Evolutionary conservation across 2,797 vertebrate species (phyloP).

Genomic region (Melopsittacus undulatus): DNA sequence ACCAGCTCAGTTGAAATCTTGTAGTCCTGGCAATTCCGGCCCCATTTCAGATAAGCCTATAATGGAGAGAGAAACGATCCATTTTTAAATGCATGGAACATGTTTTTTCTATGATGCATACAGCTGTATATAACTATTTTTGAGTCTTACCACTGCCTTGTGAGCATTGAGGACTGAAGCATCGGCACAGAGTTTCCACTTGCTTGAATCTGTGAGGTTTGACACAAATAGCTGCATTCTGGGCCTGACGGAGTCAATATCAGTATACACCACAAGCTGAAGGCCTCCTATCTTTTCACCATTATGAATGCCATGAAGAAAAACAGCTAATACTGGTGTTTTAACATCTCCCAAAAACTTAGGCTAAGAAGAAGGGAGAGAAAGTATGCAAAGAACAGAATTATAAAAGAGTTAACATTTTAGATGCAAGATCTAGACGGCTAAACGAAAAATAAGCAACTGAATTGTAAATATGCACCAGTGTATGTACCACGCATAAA

Average conservation of each 20-base stretch:
- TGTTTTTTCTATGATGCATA: background rate
- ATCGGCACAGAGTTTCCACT: conserved; percentile 84
- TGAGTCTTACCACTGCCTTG: conserved; percentile 81
- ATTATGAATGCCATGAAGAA: conserved; percentile 75
- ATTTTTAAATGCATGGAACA: background rate
- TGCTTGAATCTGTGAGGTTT: conserved; percentile 77
- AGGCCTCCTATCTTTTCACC: conserved; percentile 79
- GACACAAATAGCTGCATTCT: conserved; percentile 80
- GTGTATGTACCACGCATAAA: background rate
- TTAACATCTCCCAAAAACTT: conserved; percentile 76
- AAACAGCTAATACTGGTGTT: conserved; percentile 71
- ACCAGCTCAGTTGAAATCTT: conserved; percentile 72
- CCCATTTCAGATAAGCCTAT: conserved; percentile 83
- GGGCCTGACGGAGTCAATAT: conserved; percentile 52
- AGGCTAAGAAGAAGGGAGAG: conserved; percentile 55
- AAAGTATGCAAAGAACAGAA: background rate
- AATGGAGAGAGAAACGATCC: background rate
- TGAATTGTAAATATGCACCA: background rate
- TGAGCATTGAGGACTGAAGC: conserved; percentile 78
- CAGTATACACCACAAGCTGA: conserved; percentile 79
- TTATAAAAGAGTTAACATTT: background rate
- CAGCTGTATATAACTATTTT: background rate
- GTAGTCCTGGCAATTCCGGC: conserved; percentile 81
- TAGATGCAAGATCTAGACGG: background rate
- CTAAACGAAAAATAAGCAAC: background rate